Evolutionary conservation across 1,140 invertebrate species (phyloP), one percentile per base, ranked within the genome.

Genomic region (Liolophura sinensis): DNA sequence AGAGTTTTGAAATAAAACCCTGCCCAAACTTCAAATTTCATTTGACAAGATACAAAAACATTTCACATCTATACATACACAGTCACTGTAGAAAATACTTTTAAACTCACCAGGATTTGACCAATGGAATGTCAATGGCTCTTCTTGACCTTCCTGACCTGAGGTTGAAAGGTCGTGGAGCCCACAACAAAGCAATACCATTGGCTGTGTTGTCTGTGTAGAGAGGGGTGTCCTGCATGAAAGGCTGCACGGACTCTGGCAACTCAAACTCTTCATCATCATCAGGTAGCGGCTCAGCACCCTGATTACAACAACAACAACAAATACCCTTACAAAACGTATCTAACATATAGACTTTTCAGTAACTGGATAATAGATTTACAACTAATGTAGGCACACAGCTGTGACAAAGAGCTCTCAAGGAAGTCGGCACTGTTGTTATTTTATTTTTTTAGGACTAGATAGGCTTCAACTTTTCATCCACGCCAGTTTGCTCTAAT

Each of bases 131-230:
- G 85, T 99, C 98, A 64, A 99, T 92, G 7, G 97, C 96, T 77
- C 97, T 88, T 62, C 97, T 78, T 31, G 86, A 88, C 27, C 87
- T 75, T 14, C 92, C 93, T 63, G 97, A 99, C 73, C 97, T 89
- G 77, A 97, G 90, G 82, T 97, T 98, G 78, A 98, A 99, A 5
- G 98, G 98, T 66, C 97, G 88, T 0, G 97, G 97, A 27, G 97
- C 97, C 97, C 97, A 99, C 6, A 99, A 80, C n/a, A 99, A 85
- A 14, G 97, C 92, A 79, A 99, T 99, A 12, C 98, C 98, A 88
- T 99, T 99, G 0, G 97, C 97, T 18, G 98, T 99, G 79, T 99
- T 98, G 80, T 99, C 97, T 0, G 95, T 96, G 78, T 99, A 99
- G 14, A 99, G 86, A 6, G 97, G 96, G 58, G 92, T 95, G 79